Evolutionary conservation across 2,888 invertebrate genomes (phyloP).

Genomic region (Meganola albula): DNA sequence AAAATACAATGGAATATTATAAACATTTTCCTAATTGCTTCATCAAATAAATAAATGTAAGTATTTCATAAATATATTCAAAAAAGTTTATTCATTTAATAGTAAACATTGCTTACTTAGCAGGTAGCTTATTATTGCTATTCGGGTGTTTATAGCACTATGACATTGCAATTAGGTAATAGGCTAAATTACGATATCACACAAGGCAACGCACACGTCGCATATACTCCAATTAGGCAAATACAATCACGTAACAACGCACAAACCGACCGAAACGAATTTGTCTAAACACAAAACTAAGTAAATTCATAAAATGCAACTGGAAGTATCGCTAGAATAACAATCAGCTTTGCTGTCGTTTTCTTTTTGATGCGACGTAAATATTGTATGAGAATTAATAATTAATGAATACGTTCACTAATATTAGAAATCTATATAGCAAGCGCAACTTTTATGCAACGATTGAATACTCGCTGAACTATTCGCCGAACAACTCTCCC

Average conservation of each 20-base stretch:
- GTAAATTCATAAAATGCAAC: constrained; percentile 25
- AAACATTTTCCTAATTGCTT: constrained; percentile 72
- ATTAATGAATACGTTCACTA: no score
- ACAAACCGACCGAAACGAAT: constrained; percentile 38
- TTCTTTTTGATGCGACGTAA: no score
- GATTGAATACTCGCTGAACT: no score
- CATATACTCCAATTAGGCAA: constrained; percentile 40
- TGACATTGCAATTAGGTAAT: constrained; percentile 36
- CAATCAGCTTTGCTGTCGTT: constrained; percentile 9
- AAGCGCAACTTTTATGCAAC: no score
- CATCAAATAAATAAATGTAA: constrained; percentile 64
- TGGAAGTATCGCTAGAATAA: constrained; percentile 27
- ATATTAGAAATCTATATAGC: no score
- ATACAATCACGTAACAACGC: constrained; percentile 31
- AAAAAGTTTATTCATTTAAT: constrained; percentile 42
- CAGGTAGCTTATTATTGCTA: constrained; percentile 33
- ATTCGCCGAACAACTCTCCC: no score
- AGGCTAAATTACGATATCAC: constrained; percentile 39
- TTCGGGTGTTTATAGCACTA: constrained; percentile 22
- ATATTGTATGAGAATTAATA: no score
- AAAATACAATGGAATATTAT: constrained; percentile 77
- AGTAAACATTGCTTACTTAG: constrained; percentile 33
- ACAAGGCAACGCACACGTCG: constrained; percentile 42
- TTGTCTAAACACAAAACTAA: constrained; percentile 33
- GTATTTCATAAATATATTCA: constrained; percentile 56